Evolutionary conservation across 2,888 invertebrate genomes (phyloP), one percentile per base, ranked within the genome.

Genomic region (Ariolimax columbianus): DNA sequence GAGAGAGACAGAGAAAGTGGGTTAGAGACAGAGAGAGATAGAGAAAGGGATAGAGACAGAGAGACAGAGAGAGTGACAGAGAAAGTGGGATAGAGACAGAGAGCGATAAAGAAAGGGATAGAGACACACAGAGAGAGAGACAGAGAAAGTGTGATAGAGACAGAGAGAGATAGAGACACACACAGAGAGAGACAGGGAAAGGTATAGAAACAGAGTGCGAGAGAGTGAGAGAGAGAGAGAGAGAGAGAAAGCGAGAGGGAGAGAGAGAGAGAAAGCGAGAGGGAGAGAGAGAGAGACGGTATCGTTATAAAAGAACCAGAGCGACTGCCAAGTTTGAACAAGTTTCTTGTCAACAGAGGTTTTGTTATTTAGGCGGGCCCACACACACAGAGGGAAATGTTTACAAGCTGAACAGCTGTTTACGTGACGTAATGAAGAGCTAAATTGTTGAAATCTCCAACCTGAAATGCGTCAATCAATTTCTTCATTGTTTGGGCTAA

Each of bases 21-120:
- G 43, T 68, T 43, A 43, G 43, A 66, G 30, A 66, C 43, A 66
- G 68, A 80, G 70, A 80, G 80, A 68, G 80, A 80, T 40, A 80
- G 68, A 68, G 9, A 6, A 33, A 26, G 66, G 1, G 66, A 66
- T n/a, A 66, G 4, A 63, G 30, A 3, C 7, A 66, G 30, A 66
- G 66, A 66, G 30, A 66, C 30, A 66, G 30, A 66, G 66, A 66
- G 66, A 9, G 30, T 30, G 66, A 66, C 9, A 30, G 30, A 26
- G 2, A 14, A 23, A 55, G 19, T 23, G 55, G 17, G 7, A 55
- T n/a, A 55, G 55, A 55, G 19, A 55, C 3, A 55, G 55, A 55
- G 3, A 2, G 23, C 3, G 55, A 3, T 17, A 55, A 23, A 55
- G 3, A 19, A 23, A 17, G 2, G 23, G 55, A 55, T 6, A 19